Evolutionary conservation across 2,113 vertebrate genomes (phyloP).

Genomic region (Melanotaenia duboulayi): DNA sequence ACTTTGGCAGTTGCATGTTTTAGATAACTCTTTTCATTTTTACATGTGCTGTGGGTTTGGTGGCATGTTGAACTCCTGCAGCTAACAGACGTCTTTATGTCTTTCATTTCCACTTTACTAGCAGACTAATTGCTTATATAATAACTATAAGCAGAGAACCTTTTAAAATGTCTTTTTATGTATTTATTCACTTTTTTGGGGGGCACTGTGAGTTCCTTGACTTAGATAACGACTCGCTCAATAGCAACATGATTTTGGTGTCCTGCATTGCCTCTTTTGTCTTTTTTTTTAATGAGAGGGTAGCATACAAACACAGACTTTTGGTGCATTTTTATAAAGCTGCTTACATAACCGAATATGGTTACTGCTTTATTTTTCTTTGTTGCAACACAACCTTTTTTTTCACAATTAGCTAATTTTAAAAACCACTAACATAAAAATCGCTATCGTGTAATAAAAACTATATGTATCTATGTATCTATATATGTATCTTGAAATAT

Average conservation of each 20-base stretch:
- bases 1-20: background rate
- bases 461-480: too few species aligned
- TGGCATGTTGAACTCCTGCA: conserved; percentile 4
- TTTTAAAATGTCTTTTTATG: background rate
- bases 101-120: conserved; percentile 18
- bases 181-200: background rate
- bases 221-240: background rate
- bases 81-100: conserved; percentile 22
- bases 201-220: background rate
- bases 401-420: background rate
- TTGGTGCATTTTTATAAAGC: background rate
- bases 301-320: background rate
- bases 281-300: conserved; percentile 6
- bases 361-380: conserved; percentile 1
- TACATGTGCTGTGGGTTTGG: background rate
- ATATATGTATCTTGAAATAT: background rate
- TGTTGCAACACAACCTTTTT: background rate
- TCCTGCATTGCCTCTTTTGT: background rate
- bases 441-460: background rate
- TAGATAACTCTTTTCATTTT: background rate
- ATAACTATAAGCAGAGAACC: conserved; percentile 4
- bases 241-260: background rate
- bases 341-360: conserved; percentile 8
- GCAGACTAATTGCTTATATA: background rate
- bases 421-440: background rate